A percentile compares a stretch with the other conserved stretches of the same genome.
phyloP scores from a whole-genome alignment of 2,113 vertebrate genomes.

The Ceyx melanurus region DNA sequence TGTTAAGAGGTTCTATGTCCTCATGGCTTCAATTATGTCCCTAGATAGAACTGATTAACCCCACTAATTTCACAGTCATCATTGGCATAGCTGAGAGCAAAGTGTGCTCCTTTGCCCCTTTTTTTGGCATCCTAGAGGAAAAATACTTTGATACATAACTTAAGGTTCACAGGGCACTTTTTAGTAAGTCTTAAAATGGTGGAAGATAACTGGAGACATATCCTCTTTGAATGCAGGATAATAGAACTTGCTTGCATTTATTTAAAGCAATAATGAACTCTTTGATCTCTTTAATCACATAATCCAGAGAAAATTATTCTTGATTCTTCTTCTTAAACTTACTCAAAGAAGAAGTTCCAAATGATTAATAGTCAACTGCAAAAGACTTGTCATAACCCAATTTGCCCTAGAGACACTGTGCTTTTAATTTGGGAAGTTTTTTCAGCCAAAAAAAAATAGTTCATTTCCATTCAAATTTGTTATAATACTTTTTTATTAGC shows the following conservation, averaged over 20 bases:
- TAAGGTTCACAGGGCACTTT: background rate
- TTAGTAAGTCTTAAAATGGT: background rate
- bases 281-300: conserved; percentile 59
- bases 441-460: background rate
- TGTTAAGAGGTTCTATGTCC: background rate
- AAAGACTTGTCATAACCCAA: conserved; percentile 40
- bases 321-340: background rate
- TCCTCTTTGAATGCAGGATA: background rate
- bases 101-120: accelerated
- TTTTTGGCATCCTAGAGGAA: background rate
- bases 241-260: background rate
- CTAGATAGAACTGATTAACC: background rate
- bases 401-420: background rate
- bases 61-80: background rate
- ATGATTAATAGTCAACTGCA: background rate
- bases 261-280: conserved; percentile 18
- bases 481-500: conserved; percentile 8
- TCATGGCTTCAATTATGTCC: background rate
- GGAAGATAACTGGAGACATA: background rate
- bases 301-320: conserved; percentile 47
- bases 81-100: background rate
- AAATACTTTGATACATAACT: background rate
- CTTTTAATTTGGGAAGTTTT: background rate
- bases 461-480: conserved; percentile 33
- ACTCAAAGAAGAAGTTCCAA: conserved; percentile 3